Evolutionary conservation across 2,113 vertebrate species (phyloP).

Genomic region (Hyperoodon ampullatus): DNA sequence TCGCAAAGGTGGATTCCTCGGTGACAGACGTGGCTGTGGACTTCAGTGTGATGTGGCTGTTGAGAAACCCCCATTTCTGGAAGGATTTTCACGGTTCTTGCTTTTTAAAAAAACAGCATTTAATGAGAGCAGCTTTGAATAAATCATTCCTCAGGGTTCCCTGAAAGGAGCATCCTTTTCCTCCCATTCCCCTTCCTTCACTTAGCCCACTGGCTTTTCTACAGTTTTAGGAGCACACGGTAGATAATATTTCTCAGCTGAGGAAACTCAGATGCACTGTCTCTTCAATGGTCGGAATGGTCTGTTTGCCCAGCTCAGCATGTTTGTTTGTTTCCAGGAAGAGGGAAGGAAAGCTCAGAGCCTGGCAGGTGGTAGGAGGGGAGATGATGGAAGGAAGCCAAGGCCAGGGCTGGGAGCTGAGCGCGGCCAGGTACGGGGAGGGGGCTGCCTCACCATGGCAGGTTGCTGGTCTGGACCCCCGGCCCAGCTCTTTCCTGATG

Average conservation of each 20-base stretch:
- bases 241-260: background rate
- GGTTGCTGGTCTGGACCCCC: background rate
- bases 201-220: background rate
- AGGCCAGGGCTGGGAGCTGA: background rate
- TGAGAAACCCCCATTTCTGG: background rate
- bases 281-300: background rate
- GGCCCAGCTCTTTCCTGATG: background rate
- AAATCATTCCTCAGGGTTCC: background rate
- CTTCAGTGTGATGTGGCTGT: accelerated
- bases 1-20: background rate
- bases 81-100: background rate
- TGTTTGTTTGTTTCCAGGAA: background rate
- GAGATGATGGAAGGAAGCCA: background rate
- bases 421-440: accelerated
- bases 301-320: background rate
- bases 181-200: accelerated
- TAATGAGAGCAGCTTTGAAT: background rate
- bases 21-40: background rate
- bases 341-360: background rate
- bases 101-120: background rate
- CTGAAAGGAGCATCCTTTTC: background rate
- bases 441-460: accelerated
- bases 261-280: background rate
- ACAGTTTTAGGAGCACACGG: background rate
- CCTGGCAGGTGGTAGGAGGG: background rate